These are phyloP conservation scores for Xiphophorus couchianus DNA, from an alignment of 2,113 vertebrate genomes.

Conservation along the genomic window DNA sequence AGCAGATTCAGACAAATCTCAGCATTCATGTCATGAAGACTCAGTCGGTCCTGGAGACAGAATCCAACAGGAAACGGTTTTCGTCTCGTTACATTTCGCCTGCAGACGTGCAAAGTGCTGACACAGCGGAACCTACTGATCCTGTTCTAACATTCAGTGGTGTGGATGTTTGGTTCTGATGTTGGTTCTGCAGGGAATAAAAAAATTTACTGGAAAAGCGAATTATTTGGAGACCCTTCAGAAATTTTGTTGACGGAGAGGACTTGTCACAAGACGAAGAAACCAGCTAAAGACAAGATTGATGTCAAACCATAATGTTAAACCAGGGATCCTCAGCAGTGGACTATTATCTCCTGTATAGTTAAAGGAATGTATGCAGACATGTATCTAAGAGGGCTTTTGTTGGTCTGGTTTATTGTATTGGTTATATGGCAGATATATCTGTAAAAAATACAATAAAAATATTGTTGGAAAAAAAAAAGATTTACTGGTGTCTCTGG, in stretches of 20 bases:
- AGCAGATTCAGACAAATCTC: background rate
- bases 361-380: no score
- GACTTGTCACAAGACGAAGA: no score
- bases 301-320: no score
- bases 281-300: no score
- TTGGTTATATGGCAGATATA: no score
- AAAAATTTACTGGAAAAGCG: background rate
- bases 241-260: no score
- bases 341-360: no score
- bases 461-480: background rate
- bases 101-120: background rate
- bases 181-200: background rate
- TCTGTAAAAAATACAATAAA: no score
- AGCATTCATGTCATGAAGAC: background rate
- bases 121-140: background rate
- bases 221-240: no score
- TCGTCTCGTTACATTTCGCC: background rate
- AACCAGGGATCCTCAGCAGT: no score
- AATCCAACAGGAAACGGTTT: background rate
- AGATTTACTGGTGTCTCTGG: constrained; percentile 3
- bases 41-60: background rate
- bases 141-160: background rate
- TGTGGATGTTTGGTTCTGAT: background rate
- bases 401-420: no score
- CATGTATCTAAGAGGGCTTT: no score